These are phyloP conservation scores for Batillaria attramentaria DNA, from an alignment of 1,140 invertebrate genomes.

Conservation along the genomic window DNA sequence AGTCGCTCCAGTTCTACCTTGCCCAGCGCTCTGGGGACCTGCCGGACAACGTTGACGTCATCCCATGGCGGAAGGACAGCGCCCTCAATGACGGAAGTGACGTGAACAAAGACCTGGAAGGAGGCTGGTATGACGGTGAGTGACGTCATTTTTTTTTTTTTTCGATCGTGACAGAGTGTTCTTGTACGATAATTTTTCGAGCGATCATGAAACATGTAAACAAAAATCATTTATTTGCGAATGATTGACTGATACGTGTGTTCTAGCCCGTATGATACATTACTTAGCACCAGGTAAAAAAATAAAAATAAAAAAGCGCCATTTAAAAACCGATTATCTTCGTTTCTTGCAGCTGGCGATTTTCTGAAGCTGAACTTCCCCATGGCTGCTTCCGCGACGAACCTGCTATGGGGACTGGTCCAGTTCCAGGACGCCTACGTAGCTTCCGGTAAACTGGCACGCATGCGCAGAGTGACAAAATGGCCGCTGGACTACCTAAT, in stretches of 20 bases:
- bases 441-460: constrained; percentile 66
- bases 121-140: constrained; percentile 79
- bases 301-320: background rate
- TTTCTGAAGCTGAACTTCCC: constrained; percentile 79
- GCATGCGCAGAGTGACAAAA: constrained; percentile 62
- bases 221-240: too few species aligned
- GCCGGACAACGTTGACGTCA: constrained; percentile 74
- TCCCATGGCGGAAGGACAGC: constrained; percentile 76
- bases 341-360: constrained; percentile 73
- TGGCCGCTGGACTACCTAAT: constrained; percentile 79
- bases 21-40: constrained; percentile 77
- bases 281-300: background rate
- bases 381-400: constrained; percentile 76
- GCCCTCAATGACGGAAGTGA: constrained; percentile 65
- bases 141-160: background rate
- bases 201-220: too few species aligned
- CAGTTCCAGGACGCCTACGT: constrained; percentile 75
- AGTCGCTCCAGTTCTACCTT: constrained; percentile 78
- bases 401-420: constrained; percentile 77
- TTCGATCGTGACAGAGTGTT: background rate
- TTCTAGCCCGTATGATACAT: background rate
- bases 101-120: constrained; percentile 76
- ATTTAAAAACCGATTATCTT: background rate
- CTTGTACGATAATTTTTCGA: background rate
- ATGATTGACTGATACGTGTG: background rate